Percentiles rank a stretch among this genome's conserved stretches.
Evolutionary conservation across 2,797 vertebrate species (phyloP).

Genomic region (Pantherophis vulpinus): DNA sequence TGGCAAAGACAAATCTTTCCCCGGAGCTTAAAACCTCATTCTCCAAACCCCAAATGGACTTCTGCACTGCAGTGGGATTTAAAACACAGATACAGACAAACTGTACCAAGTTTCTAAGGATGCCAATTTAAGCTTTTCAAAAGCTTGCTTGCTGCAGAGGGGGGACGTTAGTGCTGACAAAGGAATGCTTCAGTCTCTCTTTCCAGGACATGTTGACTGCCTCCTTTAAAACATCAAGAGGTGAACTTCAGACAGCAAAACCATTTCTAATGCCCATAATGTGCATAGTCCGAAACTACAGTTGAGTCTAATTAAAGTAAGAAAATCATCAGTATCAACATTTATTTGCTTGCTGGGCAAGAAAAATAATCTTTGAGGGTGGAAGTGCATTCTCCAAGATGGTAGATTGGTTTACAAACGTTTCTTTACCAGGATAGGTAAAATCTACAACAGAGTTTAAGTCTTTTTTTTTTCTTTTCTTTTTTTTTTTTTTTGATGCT

Average conservation of each 20-base stretch:
- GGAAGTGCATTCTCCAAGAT: neutral
- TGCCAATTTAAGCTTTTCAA: neutral
- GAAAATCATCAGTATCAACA: neutral
- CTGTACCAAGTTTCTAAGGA: neutral
- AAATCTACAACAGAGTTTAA: neutral
- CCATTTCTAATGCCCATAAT: neutral
- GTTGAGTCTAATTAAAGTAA: neutral
- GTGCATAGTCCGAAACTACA: neutral
- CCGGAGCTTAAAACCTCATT: neutral
- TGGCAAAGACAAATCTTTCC: neutral
- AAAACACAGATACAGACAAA: neutral
- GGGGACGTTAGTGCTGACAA: neutral
- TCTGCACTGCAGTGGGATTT: neutral
- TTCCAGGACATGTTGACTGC: neutral
- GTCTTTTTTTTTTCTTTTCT: neutral
- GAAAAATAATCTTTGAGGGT: neutral
- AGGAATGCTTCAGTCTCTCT: neutral
- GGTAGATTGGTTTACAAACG: neutral
- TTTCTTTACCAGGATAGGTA: neutral
- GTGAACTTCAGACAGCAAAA: neutral
- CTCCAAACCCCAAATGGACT: neutral
- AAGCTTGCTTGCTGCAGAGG: neutral
- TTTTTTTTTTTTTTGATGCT: neutral
- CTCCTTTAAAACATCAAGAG: neutral
- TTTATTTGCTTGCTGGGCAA: neutral